Evolutionary conservation across 2,113 vertebrate species (phyloP).

Genomic region (Phaethon lepturus): DNA sequence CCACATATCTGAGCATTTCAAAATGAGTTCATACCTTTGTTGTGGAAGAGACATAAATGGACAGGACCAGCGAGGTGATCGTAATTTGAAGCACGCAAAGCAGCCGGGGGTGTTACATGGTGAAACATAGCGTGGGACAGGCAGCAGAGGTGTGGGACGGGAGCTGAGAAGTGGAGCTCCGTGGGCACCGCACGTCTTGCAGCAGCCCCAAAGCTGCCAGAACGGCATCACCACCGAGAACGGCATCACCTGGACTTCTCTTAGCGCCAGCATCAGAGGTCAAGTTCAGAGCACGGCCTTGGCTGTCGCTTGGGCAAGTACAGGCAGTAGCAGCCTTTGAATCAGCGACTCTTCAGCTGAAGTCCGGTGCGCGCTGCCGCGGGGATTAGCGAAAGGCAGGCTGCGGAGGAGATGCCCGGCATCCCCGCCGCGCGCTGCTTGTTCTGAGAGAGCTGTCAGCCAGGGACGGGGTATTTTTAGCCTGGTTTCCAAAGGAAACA

Average conservation of each 20-base stretch:
- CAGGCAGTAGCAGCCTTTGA: background rate
- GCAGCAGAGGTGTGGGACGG: background rate
- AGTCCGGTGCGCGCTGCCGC: rapidly evolving
- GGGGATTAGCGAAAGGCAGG: background rate
- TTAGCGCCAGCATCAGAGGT: background rate
- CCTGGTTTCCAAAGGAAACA: constrained; percentile 13
- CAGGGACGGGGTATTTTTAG: background rate
- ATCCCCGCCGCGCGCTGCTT: background rate
- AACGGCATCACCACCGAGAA: background rate
- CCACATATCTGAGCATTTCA: background rate
- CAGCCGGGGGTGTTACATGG: background rate
- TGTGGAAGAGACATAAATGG: background rate
- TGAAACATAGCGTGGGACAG: background rate
- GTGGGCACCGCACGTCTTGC: background rate
- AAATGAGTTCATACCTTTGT: background rate
- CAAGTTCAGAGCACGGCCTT: rapidly evolving
- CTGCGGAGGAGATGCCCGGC: background rate
- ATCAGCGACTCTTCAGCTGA: rapidly evolving
- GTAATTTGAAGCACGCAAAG: background rate
- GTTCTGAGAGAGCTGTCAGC: background rate
- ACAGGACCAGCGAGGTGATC: background rate
- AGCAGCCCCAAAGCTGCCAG: background rate
- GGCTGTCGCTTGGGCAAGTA: background rate
- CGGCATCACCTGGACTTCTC: background rate
- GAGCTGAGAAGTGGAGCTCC: background rate